Evolutionary conservation across 2,888 invertebrate genomes (phyloP).

Genomic region (Andrena minutula): DNA sequence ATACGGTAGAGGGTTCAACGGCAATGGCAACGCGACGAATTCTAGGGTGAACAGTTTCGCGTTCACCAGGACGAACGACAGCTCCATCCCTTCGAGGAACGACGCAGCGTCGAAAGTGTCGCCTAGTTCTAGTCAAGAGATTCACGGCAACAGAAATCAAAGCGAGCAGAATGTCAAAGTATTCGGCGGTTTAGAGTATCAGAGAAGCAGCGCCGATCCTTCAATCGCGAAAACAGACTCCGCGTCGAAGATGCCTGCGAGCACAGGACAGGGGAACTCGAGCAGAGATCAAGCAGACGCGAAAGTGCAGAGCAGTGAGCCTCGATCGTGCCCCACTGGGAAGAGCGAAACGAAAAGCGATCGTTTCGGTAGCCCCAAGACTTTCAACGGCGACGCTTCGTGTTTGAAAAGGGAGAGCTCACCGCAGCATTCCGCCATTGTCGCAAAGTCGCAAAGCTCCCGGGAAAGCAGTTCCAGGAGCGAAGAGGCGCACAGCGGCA

Average conservation of each 20-base stretch:
- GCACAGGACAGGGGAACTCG: slow-evolving; percentile 41
- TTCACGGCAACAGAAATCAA: slow-evolving; percentile 50
- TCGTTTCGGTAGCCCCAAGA: slow-evolving; percentile 31
- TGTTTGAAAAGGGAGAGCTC: slow-evolving; percentile 30
- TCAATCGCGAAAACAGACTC: slow-evolving; percentile 40
- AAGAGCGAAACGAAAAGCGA: slow-evolving; percentile 38
- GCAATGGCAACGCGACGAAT: slow-evolving; percentile 52
- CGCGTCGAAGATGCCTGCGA: slow-evolving; percentile 27
- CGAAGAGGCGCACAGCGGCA: slow-evolving; percentile 47
- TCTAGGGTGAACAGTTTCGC: slow-evolving; percentile 78
- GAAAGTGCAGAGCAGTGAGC: slow-evolving; percentile 52
- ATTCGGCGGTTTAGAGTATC: slow-evolving; percentile 26
- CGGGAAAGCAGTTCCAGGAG: slow-evolving; percentile 34
- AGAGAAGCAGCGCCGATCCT: slow-evolving; percentile 31
- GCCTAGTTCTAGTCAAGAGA: slow-evolving; percentile 65
- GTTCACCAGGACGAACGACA: slow-evolving; percentile 77
- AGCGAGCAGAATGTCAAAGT: slow-evolving; percentile 58
- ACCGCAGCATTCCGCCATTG: slow-evolving; percentile 11
- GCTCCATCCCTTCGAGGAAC: slow-evolving; percentile 60
- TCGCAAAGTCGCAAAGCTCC: slow-evolving; percentile 31
- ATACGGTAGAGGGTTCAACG: slow-evolving; percentile 65
- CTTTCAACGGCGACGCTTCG: slow-evolving; percentile 40
- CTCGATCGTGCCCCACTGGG: slow-evolving; percentile 22
- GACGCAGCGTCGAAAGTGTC: slow-evolving; percentile 61
- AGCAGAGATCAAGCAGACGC: slow-evolving; percentile 50